A percentile compares a stretch with the other conserved stretches of the same genome.
Evolutionary conservation across 2,888 invertebrate genomes (phyloP).

Genomic region (Nesidiocoris tenuis): DNA sequence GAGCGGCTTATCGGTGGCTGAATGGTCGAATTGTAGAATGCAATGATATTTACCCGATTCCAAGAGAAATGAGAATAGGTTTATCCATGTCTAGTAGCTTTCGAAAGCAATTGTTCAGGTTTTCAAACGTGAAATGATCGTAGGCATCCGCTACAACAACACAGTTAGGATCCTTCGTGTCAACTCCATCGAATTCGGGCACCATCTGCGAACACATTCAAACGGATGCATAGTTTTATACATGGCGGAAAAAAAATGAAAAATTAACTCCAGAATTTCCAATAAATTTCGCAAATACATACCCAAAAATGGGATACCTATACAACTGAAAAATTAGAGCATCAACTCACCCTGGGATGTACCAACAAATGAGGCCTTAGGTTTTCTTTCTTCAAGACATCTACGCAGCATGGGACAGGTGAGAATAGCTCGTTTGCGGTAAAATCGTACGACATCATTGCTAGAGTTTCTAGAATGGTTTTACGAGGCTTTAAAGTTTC

Average conservation of each 20-base stretch:
- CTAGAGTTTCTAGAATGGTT: slow-evolving; percentile 42
- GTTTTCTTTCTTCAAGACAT: slow-evolving; percentile 47
- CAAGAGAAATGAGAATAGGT: slow-evolving; percentile 49
- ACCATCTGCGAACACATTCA: slow-evolving; percentile 44
- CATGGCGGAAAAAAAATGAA: slow-evolving; percentile 3
- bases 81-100: slow-evolving; percentile 62
- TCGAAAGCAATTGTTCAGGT: slow-evolving; percentile 72
- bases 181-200: slow-evolving; percentile 57
- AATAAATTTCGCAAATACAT: no score
- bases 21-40: background rate
- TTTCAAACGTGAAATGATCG: slow-evolving; percentile 68
- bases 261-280: no score
- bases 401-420: slow-evolving; percentile 47
- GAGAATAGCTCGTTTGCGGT: slow-evolving; percentile 44
- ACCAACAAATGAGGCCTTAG: slow-evolving; percentile 47
- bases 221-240: no score
- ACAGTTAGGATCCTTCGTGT: slow-evolving; percentile 61
- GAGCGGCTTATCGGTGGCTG: background rate
- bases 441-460: slow-evolving; percentile 46
- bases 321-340: no score
- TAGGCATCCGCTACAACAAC: slow-evolving; percentile 80
- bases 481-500: slow-evolving; percentile 46
- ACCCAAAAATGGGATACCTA: no score
- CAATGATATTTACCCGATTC: slow-evolving; percentile 46
- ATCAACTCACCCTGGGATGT: slow-evolving; percentile 45